Evolutionary conservation across 2,113 vertebrate genomes (phyloP), one percentile per base, ranked within the genome.

Genomic region (Speoplatyrhinus poulsoni): DNA sequence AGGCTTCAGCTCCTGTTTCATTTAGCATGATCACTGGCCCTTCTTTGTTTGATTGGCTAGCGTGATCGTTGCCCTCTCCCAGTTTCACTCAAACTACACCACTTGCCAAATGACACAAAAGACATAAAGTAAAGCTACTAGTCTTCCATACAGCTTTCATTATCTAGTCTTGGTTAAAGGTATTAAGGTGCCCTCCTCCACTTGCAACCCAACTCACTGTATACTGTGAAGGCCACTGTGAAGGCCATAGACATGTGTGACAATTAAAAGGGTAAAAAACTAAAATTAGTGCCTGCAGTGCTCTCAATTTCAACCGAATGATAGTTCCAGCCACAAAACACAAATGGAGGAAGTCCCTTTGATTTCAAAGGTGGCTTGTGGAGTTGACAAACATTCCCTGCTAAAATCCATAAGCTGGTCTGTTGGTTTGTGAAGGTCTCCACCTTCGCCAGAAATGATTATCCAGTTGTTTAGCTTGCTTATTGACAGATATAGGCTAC

Each of bases 1-100:
- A 69, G 69, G 67, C 67, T 73, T 26, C 80, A 69, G 76, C 79
- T 82, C 83, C 62, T 47, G 56, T 85, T 78, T 69, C 54, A 76
- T 73, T 73, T 49, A 26, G 26, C 26, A 2, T 26, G 26, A 26
- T 26, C 26, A 26, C 26, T 26, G 26, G 26, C 26, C 26, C 26
- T 26, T 3, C 26, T 3, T 26, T 47, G 56, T 85, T 78, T 69
- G 50, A 76, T 41, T 76, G 61, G 65, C 70, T 81, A 56, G 78
- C 72, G 26, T 82, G 57, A 81, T 73, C 75, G 66, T 68, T 73
- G 57, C 70, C 64, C 54, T 56, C 47, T 63, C 70, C 75, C 70
- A 60, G 53, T 75, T 66, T 50, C 67, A 74, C 83, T 76, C 67
- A 70, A 76, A 26, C 80, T 49, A 54, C 1, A 6, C 16, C 61